Percentiles rank a stretch among this genome's conserved stretches.
Evolutionary conservation across 2,113 vertebrate genomes (phyloP).

Genomic region (Pipra filicauda): DNA sequence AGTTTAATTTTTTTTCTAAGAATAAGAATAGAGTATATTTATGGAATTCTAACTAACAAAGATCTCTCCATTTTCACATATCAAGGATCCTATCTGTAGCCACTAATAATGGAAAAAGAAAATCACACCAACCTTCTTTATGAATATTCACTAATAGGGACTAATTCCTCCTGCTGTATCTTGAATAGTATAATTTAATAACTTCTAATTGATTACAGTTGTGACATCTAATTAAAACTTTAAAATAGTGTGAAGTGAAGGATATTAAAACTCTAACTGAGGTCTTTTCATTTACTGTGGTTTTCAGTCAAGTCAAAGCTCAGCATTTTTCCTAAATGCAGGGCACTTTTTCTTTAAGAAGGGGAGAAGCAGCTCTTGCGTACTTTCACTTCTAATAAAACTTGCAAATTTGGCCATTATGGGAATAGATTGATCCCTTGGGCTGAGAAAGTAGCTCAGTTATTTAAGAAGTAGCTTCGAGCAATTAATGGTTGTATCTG

Average conservation of each 20-base stretch:
- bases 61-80: not conserved
- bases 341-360: not conserved
- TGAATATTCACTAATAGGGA: not conserved
- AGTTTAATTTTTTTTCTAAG: not conserved
- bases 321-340: not conserved
- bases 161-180: not conserved
- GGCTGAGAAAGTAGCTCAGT: not conserved
- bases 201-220: not conserved
- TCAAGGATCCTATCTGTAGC: not conserved
- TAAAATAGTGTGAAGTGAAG: not conserved
- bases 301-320: not conserved
- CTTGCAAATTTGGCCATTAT: not conserved
- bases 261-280: not conserved
- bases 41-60: not conserved
- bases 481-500: not conserved
- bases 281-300: not conserved
- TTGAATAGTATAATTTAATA: not conserved
- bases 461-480: slow-evolving; percentile 27
- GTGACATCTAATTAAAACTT: not conserved
- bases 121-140: not conserved
- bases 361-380: not conserved
- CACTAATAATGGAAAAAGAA: not conserved
- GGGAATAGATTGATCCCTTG: not conserved
- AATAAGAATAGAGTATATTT: not conserved
- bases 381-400: not conserved